Evolutionary conservation across 2,113 vertebrate species (phyloP), one percentile per base, ranked within the genome.

Genomic region (Lepisosteus oculatus): DNA sequence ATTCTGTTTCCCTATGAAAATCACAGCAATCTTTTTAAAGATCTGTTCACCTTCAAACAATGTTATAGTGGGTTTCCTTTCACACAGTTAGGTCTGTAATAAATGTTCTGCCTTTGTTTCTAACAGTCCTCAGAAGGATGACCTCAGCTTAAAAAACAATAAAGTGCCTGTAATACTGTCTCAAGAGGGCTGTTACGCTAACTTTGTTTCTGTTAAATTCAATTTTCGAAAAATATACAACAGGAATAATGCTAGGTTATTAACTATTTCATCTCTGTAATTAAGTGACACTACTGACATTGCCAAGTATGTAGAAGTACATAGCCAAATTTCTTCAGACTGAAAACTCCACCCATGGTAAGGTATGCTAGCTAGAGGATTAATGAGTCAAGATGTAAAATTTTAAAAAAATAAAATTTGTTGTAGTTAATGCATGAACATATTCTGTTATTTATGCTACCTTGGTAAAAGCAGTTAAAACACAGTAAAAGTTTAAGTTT

Each of bases 81-180:
- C 95, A 95, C 95, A 95, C 94, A 97, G 93, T 91, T 86, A 91
- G 92, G 94, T 93, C 94, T 86, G 93, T 93, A 95, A 93, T 95
- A 96, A 96, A 95, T 91, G 93, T 92, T 88, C 89, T 93, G 92
- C 93, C 94, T 98, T 98, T 97, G 94, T 96, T 95, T 95, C 91
- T 92, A 91, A 90, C 90, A 82, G 93, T 88, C 90, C 84, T 91
- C 92, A 93, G 93, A 93, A 95, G 94, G 94, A 96, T 97, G 96
- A 98, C 96, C 95, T 98, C 95, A 98, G 94, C 95, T 93, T 90
- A 93, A 92, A 91, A 95, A 97, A 97, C 95, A 97, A 96, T 97
- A 95, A 94, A 93, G 92, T 90, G 92, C 92, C 95, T 95, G 93
- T 95, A 94, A 95, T 92, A 93, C 91, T 88, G 93, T 95, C 95